Evolutionary conservation across 1,140 invertebrate genomes (phyloP).

Genomic region (Diabrotica virgifera): DNA sequence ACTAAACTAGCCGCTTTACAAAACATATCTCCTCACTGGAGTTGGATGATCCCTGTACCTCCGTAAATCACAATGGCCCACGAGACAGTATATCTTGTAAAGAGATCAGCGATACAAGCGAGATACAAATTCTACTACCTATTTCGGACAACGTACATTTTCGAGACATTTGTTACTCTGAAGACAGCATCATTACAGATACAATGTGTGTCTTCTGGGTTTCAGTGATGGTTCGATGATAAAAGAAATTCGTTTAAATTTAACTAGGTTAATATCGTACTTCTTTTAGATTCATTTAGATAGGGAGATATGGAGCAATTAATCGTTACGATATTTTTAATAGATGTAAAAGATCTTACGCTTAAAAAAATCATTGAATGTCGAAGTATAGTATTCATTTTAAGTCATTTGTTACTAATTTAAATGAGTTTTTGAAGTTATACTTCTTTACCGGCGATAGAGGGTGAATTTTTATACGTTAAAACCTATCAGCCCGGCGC

Average conservation of each 20-base stretch:
- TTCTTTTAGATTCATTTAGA: background rate
- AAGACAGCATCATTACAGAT: constrained; percentile 3
- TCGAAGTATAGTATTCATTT: too few species aligned
- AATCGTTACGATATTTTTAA: background rate
- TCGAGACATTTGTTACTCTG: background rate
- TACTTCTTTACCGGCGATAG: too few species aligned
- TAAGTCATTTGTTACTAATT: too few species aligned
- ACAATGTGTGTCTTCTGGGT: background rate
- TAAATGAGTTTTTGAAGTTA: too few species aligned
- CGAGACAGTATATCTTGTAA: background rate
- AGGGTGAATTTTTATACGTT: too few species aligned
- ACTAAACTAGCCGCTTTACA: too few species aligned
- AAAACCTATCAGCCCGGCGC: too few species aligned
- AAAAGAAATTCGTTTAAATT: background rate
- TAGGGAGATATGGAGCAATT: background rate
- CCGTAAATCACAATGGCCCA: background rate
- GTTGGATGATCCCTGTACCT: too few species aligned
- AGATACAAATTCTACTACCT: background rate
- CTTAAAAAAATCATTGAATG: too few species aligned
- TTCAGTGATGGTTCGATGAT: background rate
- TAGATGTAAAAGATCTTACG: background rate
- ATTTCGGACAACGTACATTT: background rate
- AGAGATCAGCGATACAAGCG: background rate
- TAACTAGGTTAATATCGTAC: background rate
- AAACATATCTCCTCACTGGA: too few species aligned